Percentiles rank a stretch among this genome's conserved stretches.
These are phyloP conservation scores for Ormyrus pomaceus DNA, from an alignment of 2,888 invertebrate genomes.

Conservation along the genomic window DNA sequence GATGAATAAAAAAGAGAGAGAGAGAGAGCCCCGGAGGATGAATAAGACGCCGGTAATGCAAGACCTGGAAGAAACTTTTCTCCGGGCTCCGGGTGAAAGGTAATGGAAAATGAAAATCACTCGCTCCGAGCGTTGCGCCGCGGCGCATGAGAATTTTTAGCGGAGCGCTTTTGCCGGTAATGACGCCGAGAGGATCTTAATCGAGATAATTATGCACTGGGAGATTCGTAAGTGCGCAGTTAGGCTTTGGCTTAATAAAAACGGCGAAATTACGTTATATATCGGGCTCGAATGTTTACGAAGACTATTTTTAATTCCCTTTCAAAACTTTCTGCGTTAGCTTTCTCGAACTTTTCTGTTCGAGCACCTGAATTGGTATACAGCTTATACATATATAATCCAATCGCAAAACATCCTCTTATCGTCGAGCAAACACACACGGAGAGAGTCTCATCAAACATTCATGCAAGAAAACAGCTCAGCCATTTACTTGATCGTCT, in stretches of 20 bases:
- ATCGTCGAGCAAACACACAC: too few species aligned
- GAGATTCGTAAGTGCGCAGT: too few species aligned
- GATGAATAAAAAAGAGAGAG: not conserved
- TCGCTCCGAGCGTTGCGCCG: not conserved
- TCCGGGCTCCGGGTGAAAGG: constrained; percentile 8
- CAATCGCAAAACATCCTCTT: not conserved
- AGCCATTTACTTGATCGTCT: not conserved
- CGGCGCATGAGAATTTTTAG: constrained; percentile 36
- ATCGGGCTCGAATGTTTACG: too few species aligned
- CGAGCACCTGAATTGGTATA: too few species aligned
- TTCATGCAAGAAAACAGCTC: not conserved
- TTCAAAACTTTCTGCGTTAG: too few species aligned
- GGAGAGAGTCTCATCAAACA: not conserved
- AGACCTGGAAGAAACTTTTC: constrained; percentile 41
- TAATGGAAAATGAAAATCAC: constrained; percentile 52
- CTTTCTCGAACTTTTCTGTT: too few species aligned
- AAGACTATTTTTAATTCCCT: too few species aligned
- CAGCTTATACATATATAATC: not conserved
- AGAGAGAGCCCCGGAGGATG: constrained; percentile 47
- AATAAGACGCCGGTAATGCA: constrained; percentile 44
- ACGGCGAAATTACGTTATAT: too few species aligned
- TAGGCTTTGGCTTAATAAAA: too few species aligned
- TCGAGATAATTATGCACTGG: too few species aligned
- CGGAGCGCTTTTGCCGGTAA: not conserved
- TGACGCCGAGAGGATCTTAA: not conserved